Evolutionary conservation across 2,797 vertebrate species (phyloP), one percentile per base, ranked within the genome.

Genomic region (Pitangus sulphuratus): DNA sequence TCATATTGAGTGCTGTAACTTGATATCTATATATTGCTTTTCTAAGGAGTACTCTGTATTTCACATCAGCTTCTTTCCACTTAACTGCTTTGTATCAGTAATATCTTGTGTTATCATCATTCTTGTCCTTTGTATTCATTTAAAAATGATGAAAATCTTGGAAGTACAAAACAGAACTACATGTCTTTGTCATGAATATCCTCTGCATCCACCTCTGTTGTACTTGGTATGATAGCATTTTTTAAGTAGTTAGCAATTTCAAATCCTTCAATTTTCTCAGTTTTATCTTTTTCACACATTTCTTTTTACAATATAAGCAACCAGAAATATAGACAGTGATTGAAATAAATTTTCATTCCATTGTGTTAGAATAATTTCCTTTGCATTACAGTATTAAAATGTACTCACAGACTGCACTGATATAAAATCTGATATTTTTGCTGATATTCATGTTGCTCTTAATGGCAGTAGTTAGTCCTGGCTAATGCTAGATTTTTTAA

Each of bases 1-100:
- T 66, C 16, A 19, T 6, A 21, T 11, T 15, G 20, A 71, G 21
- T 24, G 18, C 8, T 0, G 0, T 44, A 78, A 39, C 24, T 61
- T 21, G 2, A 31, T 57, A 64, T 18, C 21, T 50, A 7, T 15
- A 16, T 20, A n/a, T 33, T 45, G 21, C 4, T 82, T 84, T 66
- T 53, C 42, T 40, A 26, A 81, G 30, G 31, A 48, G 8, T 51
- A 18, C 3, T 9, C 12, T 16, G 9, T 30, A 26, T 60, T 80
- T 86, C 45, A 65, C 3, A 5, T 33, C 33, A 44, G 14, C 12
- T 56, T 75, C 19, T 68, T 94, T 83, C 66, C 31, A 19, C 21
- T 37, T 69, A 69, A 35, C 40, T 69, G 31, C 5, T 33, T 40
- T 51, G 7, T 30, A 44, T 56, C 42, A 85, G 65, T 11, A 56